Evolutionary conservation across 2,797 vertebrate species (phyloP).

Genomic region (Neosilurus mollespiculum): DNA sequence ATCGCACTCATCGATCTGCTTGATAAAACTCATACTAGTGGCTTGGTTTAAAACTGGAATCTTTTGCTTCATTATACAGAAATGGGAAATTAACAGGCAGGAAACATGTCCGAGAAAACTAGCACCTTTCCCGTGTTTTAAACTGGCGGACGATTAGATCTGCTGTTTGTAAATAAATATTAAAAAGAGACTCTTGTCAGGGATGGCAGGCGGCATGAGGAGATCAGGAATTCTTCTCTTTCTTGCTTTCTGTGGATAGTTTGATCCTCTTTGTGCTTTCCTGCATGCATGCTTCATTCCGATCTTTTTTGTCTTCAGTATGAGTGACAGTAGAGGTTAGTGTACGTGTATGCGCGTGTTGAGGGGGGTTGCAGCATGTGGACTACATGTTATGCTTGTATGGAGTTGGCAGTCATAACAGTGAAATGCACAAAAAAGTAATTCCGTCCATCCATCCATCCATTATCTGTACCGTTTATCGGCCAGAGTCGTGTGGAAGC

Average conservation of each 20-base stretch:
- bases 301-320: conserved; percentile 67
- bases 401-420: not conserved
- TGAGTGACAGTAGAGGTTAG: conserved; percentile 70
- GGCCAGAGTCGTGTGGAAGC: too few relatives aligned
- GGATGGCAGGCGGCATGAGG: conserved; percentile 80
- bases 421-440: too few relatives aligned
- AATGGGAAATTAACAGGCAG: conserved; percentile 87
- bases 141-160: conserved; percentile 80
- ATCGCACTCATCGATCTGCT: not conserved
- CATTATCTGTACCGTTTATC: too few relatives aligned
- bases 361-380: not conserved
- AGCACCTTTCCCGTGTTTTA: conserved; percentile 75
- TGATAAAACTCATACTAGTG: not conserved
- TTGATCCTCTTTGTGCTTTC: conserved; percentile 78
- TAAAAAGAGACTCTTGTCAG: conserved; percentile 78
- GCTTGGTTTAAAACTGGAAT: conserved; percentile 9
- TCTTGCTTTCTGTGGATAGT: conserved; percentile 73
- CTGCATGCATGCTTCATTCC: conserved; percentile 66
- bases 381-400: not conserved
- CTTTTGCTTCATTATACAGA: not conserved
- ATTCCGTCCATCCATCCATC: not conserved
- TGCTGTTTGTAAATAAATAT: conserved; percentile 77
- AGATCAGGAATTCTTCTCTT: conserved; percentile 88
- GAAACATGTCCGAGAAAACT: conserved; percentile 92
- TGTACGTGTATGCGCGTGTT: conserved; percentile 30